phyloP scores from a whole-genome alignment of 2,113 vertebrate genomes.

The Madoqua kirkii region DNA sequence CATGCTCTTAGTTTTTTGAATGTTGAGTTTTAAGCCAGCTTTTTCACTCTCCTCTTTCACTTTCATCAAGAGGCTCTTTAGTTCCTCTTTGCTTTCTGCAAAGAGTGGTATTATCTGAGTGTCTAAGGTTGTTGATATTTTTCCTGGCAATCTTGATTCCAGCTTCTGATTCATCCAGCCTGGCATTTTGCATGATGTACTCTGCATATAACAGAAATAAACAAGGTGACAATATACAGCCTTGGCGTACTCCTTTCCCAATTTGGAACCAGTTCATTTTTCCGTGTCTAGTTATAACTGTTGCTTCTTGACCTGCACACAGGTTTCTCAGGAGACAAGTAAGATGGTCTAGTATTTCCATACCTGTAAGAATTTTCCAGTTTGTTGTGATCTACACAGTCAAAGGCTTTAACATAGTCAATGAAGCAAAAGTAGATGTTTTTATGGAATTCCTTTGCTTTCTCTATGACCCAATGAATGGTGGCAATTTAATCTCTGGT shows the following conservation, averaged over 20 bases:
- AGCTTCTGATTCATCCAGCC: neutral
- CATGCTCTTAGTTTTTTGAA: neutral
- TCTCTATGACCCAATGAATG: neutral
- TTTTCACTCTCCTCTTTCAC: neutral
- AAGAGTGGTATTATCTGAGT: neutral
- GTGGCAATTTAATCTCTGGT: neutral
- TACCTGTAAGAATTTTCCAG: neutral
- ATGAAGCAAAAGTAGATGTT: neutral
- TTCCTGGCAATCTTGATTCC: neutral
- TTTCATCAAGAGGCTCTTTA: neutral
- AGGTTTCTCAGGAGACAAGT: neutral
- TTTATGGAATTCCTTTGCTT: neutral
- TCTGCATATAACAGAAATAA: neutral
- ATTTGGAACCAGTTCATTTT: neutral
- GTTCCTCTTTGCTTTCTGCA: neutral
- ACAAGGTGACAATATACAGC: neutral
- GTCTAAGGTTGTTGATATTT: neutral
- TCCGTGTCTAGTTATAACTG: neutral
- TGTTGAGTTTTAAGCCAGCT: neutral
- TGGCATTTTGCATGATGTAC: neutral
- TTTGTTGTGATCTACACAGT: neutral
- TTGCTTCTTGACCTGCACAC: neutral
- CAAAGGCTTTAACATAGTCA: neutral
- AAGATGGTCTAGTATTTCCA: neutral
- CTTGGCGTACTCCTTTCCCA: neutral